Evolutionary conservation across 2,888 invertebrate species (phyloP).

Genomic region (Andrena praecox): DNA sequence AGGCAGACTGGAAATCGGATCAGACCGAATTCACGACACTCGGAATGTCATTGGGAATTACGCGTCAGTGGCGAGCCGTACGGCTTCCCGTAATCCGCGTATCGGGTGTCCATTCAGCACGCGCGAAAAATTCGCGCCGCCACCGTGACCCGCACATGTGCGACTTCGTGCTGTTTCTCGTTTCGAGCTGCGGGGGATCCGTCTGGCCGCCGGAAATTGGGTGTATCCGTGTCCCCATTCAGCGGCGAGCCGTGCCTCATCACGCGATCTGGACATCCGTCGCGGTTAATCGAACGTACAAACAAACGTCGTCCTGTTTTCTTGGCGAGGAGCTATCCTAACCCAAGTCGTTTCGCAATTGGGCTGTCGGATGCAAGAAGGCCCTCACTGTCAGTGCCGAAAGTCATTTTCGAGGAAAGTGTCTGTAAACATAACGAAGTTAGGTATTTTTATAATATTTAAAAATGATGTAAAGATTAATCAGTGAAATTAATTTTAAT

Average conservation of each 20-base stretch:
- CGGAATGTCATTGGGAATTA: slow-evolving; percentile 37
- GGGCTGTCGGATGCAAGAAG: too few relatives aligned
- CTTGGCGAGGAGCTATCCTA: neutral
- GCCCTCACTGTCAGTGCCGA: accelerated
- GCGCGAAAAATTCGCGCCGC: slow-evolving; percentile 44
- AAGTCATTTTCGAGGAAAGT: too few relatives aligned
- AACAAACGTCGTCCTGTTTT: neutral
- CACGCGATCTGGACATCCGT: slow-evolving; percentile 16
- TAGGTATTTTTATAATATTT: too few relatives aligned
- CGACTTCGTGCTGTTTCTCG: slow-evolving; percentile 36
- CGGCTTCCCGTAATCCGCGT: slow-evolving; percentile 57
- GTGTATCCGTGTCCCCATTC: slow-evolving; percentile 66
- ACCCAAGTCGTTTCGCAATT: neutral
- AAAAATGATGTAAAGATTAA: too few relatives aligned
- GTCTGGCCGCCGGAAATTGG: slow-evolving; percentile 68
- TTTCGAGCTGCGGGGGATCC: slow-evolving; percentile 29
- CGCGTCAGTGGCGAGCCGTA: slow-evolving; percentile 18
- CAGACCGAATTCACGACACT: slow-evolving; percentile 13
- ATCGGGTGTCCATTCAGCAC: slow-evolving; percentile 58
- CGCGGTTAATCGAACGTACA: neutral
- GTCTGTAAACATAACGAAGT: too few relatives aligned
- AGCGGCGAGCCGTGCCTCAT: slow-evolving; percentile 21
- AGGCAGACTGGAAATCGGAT: slow-evolving; percentile 26
- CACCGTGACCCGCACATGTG: slow-evolving; percentile 20
- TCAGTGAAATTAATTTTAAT: too few relatives aligned